Percentiles rank a stretch among this genome's conserved stretches.
phyloP scores from a whole-genome alignment of 2,888 invertebrate genomes.

The Vannuccia rotundouncinata region DNA sequence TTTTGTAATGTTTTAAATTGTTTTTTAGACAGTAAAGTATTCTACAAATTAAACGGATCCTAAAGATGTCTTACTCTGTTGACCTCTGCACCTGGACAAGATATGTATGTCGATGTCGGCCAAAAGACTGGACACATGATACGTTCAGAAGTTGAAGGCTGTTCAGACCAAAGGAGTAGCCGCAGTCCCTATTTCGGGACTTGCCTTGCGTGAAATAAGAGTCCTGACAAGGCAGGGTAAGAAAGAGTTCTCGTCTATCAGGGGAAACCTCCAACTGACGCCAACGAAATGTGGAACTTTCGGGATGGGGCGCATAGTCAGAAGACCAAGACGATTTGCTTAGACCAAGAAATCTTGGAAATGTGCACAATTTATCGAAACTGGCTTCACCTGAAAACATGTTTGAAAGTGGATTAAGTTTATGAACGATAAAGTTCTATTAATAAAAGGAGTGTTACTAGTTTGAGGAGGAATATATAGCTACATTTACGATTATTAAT shows the following conservation, averaged over 20 bases:
- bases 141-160: background rate
- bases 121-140: background rate
- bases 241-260: background rate
- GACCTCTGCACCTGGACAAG: background rate
- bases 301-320: background rate
- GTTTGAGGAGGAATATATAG: too few relatives aligned
- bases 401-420: too few relatives aligned
- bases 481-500: too few relatives aligned
- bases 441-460: too few relatives aligned
- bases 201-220: background rate
- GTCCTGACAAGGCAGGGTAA: background rate
- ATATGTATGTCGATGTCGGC: background rate
- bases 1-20: too few relatives aligned
- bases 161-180: background rate
- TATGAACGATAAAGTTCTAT: too few relatives aligned
- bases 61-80: slow-evolving; percentile 10
- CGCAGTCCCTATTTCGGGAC: background rate
- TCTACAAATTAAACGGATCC: too few relatives aligned
- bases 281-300: background rate
- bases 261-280: background rate
- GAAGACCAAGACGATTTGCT: background rate
- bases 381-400: too few relatives aligned
- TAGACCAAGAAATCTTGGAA: background rate
- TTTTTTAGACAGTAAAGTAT: too few relatives aligned
- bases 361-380: too few relatives aligned